These are phyloP conservation scores for Montipora capricornis DNA, from an alignment of 64 coral and sea anemone species.

Conservation along the genomic window DNA sequence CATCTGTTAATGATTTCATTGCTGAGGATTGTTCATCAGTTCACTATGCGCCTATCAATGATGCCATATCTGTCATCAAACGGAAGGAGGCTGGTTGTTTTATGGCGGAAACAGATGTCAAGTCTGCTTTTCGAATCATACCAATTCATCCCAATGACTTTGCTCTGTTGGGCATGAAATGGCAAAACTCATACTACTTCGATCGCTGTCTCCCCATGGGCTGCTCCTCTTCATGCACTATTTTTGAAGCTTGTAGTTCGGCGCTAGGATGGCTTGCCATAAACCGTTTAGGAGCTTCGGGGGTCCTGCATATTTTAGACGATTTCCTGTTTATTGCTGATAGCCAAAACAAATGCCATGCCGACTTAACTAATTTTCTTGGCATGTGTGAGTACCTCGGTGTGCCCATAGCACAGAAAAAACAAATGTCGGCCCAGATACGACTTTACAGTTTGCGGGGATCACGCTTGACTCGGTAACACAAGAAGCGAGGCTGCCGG, in stretches of 20 bases:
- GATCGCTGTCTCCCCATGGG: constrained; percentile 19
- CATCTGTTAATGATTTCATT: not conserved
- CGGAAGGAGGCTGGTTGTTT: no score
- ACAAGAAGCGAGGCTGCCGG: not conserved
- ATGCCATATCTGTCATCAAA: no score
- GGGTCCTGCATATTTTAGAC: not conserved
- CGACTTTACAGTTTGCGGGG: not conserved
- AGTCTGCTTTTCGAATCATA: no score
- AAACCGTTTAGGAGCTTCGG: not conserved
- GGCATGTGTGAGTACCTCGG: not conserved
- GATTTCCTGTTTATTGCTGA: not conserved
- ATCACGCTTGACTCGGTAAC: not conserved
- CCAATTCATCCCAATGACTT: no score
- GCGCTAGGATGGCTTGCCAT: not conserved
- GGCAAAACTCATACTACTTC: not conserved
- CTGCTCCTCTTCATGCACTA: not conserved
- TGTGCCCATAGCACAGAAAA: not conserved
- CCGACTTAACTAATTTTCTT: not conserved
- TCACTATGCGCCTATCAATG: no score
- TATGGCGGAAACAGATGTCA: no score
- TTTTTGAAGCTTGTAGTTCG: not conserved
- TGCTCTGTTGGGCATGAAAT: no score
- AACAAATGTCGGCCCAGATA: not conserved
- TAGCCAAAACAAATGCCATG: not conserved
- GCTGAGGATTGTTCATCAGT: no score